Evolutionary conservation across 2,113 vertebrate species (phyloP).

Genomic region (Prionailurus viverrinus): DNA sequence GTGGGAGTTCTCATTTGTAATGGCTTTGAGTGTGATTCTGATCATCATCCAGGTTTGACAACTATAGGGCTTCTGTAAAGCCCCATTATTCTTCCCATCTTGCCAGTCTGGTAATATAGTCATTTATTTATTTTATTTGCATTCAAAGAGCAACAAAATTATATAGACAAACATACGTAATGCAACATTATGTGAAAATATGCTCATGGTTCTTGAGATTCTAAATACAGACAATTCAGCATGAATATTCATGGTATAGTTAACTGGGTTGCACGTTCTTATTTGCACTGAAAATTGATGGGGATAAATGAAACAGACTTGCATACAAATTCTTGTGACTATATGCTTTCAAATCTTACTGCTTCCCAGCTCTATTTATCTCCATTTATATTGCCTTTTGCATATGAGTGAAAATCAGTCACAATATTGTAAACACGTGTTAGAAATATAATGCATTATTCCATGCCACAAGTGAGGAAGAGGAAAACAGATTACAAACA

Average conservation of each 20-base stretch:
- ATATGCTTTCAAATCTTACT: constrained; percentile 42
- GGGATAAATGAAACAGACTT: constrained; percentile 67
- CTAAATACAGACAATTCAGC: constrained; percentile 64
- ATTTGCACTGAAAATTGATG: constrained; percentile 74
- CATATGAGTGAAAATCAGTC: constrained; percentile 39
- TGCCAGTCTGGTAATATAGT: constrained; percentile 53
- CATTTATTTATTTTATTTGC: constrained; percentile 77
- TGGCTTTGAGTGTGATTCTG: neutral
- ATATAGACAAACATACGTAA: constrained; percentile 79
- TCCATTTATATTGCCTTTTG: constrained; percentile 52
- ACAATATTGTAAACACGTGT: constrained; percentile 13
- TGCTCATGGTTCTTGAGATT: constrained; percentile 62
- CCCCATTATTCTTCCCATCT: neutral
- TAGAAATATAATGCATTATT: neutral
- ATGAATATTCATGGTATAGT: constrained; percentile 78
- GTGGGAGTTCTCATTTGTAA: neutral
- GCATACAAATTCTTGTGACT: constrained; percentile 72
- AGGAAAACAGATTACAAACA: neutral
- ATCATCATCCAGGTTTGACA: neutral
- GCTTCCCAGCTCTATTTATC: constrained; percentile 6
- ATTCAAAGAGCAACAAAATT: constrained; percentile 72
- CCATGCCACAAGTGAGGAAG: neutral
- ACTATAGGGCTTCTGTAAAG: neutral
- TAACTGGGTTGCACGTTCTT: constrained; percentile 70
- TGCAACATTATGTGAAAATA: constrained; percentile 73